phyloP scores from a whole-genome alignment of 1,140 invertebrate genomes.

The Hylaeus anthracinus region DNA sequence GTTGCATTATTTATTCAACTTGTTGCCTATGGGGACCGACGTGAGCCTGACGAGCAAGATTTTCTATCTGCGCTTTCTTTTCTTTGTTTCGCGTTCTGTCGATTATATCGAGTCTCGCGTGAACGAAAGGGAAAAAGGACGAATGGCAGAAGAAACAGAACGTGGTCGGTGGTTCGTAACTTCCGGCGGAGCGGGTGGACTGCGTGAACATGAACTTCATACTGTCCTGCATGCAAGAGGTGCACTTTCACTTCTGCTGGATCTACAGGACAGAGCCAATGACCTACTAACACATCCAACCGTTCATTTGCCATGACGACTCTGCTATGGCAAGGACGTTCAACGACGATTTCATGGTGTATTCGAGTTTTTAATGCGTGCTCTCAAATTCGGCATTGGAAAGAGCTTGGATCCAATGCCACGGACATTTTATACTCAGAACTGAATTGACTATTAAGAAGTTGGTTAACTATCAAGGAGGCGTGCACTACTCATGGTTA shows the following conservation, averaged over 20 bases:
- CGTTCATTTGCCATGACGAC: conserved; percentile 40
- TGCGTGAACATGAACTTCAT: conserved; percentile 79
- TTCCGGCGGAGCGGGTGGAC: conserved; percentile 52
- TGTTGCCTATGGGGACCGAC: background rate
- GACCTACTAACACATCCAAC: conserved; percentile 79
- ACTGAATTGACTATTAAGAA: too few relatives aligned
- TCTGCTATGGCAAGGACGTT: conserved; percentile 61
- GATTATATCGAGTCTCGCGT: background rate
- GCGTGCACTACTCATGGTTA: too few relatives aligned
- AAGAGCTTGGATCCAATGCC: too few relatives aligned
- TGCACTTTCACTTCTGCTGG: conserved; percentile 77
- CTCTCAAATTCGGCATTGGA: background rate
- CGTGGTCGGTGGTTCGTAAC: conserved; percentile 45
- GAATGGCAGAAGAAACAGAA: background rate
- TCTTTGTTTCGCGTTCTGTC: background rate
- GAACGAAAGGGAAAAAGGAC: background rate
- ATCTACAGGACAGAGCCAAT: conserved; percentile 75
- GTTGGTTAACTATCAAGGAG: too few relatives aligned
- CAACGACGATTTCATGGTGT: conserved; percentile 33
- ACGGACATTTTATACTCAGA: too few relatives aligned
- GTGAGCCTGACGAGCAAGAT: background rate
- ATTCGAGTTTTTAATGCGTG: conserved; percentile 3
- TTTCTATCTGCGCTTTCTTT: background rate
- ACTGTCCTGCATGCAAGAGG: conserved; percentile 70
- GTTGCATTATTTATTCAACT: too few relatives aligned